Conservation (phyloP, 1,140 invertebrate genomes). For the Potamilus streckersoni region DNA sequence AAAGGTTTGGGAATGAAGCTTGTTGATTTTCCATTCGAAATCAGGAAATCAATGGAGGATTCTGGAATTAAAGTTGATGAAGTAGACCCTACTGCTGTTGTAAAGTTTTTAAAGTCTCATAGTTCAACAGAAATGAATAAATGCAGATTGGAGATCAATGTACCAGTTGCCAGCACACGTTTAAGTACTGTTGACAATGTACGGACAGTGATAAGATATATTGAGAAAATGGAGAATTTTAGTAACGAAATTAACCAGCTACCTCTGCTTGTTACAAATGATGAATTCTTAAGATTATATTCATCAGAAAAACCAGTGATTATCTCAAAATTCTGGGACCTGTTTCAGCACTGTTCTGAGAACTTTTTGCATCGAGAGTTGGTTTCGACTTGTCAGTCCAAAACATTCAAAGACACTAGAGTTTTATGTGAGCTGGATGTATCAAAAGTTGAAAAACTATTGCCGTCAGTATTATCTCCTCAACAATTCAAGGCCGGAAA, state of each 20-base stretch:
- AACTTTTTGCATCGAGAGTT: constrained; percentile 15
- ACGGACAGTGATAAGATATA: background rate
- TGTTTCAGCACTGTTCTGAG: background rate
- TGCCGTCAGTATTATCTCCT: background rate
- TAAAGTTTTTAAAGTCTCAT: constrained; percentile 28
- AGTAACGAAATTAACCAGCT: constrained; percentile 1
- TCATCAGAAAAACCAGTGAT: background rate
- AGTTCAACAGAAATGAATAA: background rate
- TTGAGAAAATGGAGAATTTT: background rate
- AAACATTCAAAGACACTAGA: background rate
- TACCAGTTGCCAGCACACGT: background rate
- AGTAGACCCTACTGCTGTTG: background rate
- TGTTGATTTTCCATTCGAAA: constrained; percentile 13
- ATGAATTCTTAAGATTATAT: constrained; percentile 7
- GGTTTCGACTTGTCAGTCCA: background rate
- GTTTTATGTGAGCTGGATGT: constrained; percentile 4
- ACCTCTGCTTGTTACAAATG: constrained; percentile 14
- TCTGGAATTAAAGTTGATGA: constrained; percentile 7
- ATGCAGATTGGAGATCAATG: constrained; percentile 18
- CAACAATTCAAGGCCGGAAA: background rate
- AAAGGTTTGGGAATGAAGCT: constrained; percentile 28
- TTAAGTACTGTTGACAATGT: constrained; percentile 5
- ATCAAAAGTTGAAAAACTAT: constrained; percentile 3
- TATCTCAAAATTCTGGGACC: constrained; percentile 2
- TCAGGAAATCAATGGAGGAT: constrained; percentile 10